Evolutionary conservation across 2,797 vertebrate genomes (phyloP).

Genomic region (Erethizon dorsatum): DNA sequence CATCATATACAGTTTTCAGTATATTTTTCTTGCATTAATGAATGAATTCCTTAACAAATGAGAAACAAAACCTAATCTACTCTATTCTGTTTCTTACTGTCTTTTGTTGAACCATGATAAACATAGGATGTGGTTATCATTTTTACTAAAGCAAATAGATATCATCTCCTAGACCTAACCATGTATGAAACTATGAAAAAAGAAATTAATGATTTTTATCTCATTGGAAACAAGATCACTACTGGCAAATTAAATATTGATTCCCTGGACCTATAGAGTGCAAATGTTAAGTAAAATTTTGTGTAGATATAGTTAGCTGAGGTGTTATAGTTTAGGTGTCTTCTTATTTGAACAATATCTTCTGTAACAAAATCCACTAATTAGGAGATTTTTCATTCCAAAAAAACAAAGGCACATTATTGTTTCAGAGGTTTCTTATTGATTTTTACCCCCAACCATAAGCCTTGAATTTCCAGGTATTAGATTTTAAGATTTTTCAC

Average conservation of each 20-base stretch:
- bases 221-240: neutral
- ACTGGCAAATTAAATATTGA: constrained; percentile 27
- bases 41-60: constrained; percentile 19
- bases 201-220: neutral
- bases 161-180: neutral
- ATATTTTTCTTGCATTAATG: constrained; percentile 22
- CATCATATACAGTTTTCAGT: neutral
- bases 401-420: constrained; percentile 28
- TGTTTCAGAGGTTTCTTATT: neutral
- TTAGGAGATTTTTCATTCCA: constrained; percentile 1
- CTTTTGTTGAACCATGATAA: neutral
- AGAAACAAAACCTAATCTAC: neutral
- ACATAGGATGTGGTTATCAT: neutral
- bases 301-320: neutral
- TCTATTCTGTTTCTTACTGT: neutral
- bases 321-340: neutral
- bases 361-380: constrained; percentile 3
- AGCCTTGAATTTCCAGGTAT: neutral
- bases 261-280: neutral
- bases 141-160: neutral
- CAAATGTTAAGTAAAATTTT: neutral
- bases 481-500: neutral
- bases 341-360: neutral
- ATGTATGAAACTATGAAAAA: neutral
- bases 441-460: neutral